Conservation (phyloP, 37 sponge, comb jelly and placozoan species). For the Halichondria panicea region DNA sequence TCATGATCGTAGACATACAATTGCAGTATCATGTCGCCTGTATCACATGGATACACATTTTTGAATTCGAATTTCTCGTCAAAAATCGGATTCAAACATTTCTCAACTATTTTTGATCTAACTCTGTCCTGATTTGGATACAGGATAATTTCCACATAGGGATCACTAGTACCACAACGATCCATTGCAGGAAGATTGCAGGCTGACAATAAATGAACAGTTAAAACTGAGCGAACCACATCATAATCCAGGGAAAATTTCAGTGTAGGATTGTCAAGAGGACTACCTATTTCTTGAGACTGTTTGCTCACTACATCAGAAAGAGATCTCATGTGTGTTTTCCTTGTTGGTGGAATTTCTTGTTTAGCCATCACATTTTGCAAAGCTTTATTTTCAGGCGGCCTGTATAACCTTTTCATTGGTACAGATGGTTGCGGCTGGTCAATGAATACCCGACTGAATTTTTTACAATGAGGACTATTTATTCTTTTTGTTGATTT, state of each 20-base stretch:
- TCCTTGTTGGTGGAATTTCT: not conserved
- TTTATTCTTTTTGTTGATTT: not conserved
- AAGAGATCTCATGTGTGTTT: too few relatives aligned
- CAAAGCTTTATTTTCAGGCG: not conserved
- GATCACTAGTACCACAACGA: conserved; percentile 20
- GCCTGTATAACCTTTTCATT: not conserved
- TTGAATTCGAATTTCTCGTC: conserved; percentile 71
- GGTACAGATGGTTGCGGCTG: not conserved
- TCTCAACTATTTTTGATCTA: conserved; percentile 24
- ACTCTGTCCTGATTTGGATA: conserved; percentile 51
- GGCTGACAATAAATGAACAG: conserved; percentile 46
- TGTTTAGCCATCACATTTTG: not conserved
- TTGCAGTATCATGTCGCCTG: conserved; percentile 19
- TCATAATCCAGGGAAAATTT: conserved; percentile 58
- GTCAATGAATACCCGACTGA: too few relatives aligned
- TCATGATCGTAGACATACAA: conserved; percentile 34
- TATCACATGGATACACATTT: conserved; percentile 30
- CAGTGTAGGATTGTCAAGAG: conserved; percentile 9
- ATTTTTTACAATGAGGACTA: too few relatives aligned
- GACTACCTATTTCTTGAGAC: not conserved
- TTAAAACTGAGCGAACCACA: conserved; percentile 36
- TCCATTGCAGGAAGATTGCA: conserved; percentile 25
- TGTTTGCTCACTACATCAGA: not conserved
- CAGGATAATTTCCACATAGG: conserved; percentile 48
- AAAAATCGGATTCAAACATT: conserved; percentile 32